phyloP scores from a whole-genome alignment of 1,140 invertebrate species.

The Drosophila parvula region DNA sequence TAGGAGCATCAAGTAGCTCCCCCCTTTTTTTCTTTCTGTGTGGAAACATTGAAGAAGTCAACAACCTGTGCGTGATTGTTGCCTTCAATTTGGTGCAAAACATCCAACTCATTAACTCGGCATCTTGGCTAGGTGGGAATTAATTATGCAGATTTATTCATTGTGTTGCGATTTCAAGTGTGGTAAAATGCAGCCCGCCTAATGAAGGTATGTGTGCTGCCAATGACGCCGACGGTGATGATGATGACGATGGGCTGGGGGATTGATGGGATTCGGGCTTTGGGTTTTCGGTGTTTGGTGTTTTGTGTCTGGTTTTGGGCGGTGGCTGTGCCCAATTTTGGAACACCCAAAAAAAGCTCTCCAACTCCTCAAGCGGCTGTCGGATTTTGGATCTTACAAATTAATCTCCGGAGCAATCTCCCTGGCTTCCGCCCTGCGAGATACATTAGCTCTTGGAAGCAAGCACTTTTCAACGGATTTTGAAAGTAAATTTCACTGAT shows the following conservation, averaged over 20 bases:
- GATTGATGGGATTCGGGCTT: slow-evolving; percentile 20
- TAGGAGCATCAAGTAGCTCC: neutral
- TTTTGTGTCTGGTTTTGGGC: slow-evolving; percentile 4
- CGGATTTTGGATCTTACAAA: slow-evolving; percentile 56
- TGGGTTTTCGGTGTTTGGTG: slow-evolving; percentile 1
- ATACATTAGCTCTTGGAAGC: slow-evolving; percentile 19
- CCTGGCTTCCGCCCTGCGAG: slow-evolving; percentile 56
- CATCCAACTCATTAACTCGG: slow-evolving; percentile 73
- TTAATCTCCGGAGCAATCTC: slow-evolving; percentile 54
- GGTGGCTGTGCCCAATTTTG: slow-evolving; percentile 37
- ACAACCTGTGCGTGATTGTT: slow-evolving; percentile 75
- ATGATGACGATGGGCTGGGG: slow-evolving; percentile 23
- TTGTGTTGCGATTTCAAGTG: slow-evolving; percentile 82
- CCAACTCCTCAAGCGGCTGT: slow-evolving; percentile 19
- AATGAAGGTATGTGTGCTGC: slow-evolving; percentile 68
- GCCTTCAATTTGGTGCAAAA: slow-evolving; percentile 77
- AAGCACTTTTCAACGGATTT: slow-evolving; percentile 73
- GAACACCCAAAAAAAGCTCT: slow-evolving; percentile 38
- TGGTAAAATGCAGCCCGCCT: slow-evolving; percentile 75
- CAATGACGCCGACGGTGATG: slow-evolving; percentile 39
- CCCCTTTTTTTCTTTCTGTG: slow-evolving; percentile 3
- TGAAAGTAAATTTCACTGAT: slow-evolving; percentile 82
- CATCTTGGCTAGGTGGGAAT: slow-evolving; percentile 75
- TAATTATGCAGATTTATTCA: slow-evolving; percentile 82
- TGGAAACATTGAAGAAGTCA: slow-evolving; percentile 63